Base-by-base conservation (phyloP, 2,797 vertebrate genomes). In the Rhinogobio ventralis region DNA sequence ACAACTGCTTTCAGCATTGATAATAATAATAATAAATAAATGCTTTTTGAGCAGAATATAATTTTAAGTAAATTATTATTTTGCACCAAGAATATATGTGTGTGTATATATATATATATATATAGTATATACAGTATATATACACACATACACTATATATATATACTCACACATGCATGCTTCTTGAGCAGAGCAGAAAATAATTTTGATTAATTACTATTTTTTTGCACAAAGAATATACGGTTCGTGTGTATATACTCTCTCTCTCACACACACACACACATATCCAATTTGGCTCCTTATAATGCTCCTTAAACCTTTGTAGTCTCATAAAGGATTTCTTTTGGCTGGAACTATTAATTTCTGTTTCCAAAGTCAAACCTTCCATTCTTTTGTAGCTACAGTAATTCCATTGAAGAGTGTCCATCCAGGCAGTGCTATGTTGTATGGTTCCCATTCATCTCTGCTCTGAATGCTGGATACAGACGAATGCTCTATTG, bases 391-490 rank as follows among this genome's bases (percentile, higher is more conserved):
- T 87, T 79, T 79, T 49, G 77, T 79, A 74, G 39, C 74, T 86
- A 87, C 84, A 89, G 84, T 82, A 86, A 79, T 76, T 72, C 78
- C 81, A 86, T 75, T 86, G 73, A 89, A 86, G 68, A 75, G 74
- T 9, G 39, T 86, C 49, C 42, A 30, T 86, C 49, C 67, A 76
- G 30, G 67, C 78, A 79, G 81, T 86, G 66, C 72, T 79, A 36
- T 33, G 30, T 80, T 83, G 66, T 85, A 66, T 69, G 83, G 25
- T 84, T 28, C 57, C 80, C 85, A 77, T 87, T 86, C 81, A 79
- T 86, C 53, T 68, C 42, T 72, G 53, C 51, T 66, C 28, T 79
- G 80, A 81, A 86, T 67, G 25, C 81, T 84, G 78, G 77, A 89
- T 90, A 80, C 79, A 77, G 79, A 71, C 67, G 39, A 42, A 78